phyloP scores from a whole-genome alignment of 2,888 invertebrate species.

The Hybos culiciformis region DNA sequence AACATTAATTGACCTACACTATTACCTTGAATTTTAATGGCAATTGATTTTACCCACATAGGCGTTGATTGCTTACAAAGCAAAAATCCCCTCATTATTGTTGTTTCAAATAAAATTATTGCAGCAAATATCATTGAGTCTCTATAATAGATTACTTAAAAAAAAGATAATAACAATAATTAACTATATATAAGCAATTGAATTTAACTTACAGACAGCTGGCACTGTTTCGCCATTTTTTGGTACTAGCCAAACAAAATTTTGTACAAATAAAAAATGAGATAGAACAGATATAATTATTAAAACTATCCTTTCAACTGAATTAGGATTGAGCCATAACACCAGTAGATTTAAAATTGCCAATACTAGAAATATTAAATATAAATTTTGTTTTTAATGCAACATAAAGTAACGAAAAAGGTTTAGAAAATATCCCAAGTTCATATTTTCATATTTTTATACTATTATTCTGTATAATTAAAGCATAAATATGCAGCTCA shows the following conservation, averaged over 20 bases:
- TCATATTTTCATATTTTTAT: no score
- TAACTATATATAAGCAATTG: conserved; percentile 4
- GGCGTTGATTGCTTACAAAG: conserved; percentile 8
- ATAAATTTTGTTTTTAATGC: not conserved
- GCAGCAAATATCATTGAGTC: conserved; percentile 16
- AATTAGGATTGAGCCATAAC: conserved; percentile 43
- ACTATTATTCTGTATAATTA: no score
- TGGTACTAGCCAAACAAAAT: conserved; percentile 46
- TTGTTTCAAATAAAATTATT: conserved; percentile 12
- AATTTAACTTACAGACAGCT: conserved; percentile 37
- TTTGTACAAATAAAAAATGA: conserved; percentile 45
- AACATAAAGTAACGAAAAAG: no score
- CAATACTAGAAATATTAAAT: conserved; percentile 34
- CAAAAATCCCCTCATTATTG: conserved; percentile 11
- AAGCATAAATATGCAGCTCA: no score
- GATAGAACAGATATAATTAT: conserved; percentile 45
- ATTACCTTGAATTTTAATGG: conserved; percentile 10
- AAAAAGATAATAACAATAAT: conserved; percentile 2
- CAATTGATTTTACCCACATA: conserved; percentile 12
- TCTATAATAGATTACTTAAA: conserved; percentile 17
- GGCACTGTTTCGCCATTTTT: conserved; percentile 45
- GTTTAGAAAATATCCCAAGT: no score
- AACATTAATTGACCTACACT: conserved; percentile 13
- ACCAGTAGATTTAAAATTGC: conserved; percentile 44
- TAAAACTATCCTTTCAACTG: conserved; percentile 42